phyloP scores from a whole-genome alignment of 2,888 invertebrate species.

The Hirtodrosophila trivittata region DNA sequence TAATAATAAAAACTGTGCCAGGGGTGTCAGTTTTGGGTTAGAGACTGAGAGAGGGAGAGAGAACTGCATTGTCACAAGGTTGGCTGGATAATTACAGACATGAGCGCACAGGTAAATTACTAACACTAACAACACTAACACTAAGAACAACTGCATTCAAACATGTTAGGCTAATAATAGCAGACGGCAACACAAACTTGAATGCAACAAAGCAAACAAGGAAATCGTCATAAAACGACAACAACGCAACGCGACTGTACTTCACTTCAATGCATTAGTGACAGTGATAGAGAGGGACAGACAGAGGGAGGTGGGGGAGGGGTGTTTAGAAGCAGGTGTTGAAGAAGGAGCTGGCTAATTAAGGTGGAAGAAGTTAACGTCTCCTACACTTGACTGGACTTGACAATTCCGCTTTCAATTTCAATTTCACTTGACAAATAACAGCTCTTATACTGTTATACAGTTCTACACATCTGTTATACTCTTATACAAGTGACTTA shows the following conservation, averaged over 20 bases:
- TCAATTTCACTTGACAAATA: constrained; percentile 28
- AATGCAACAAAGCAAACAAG: constrained; percentile 65
- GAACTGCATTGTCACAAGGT: constrained; percentile 63
- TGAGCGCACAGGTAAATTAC: constrained; percentile 67
- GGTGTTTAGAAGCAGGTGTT: not conserved
- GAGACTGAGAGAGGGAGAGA: constrained; percentile 21
- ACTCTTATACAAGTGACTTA: too few relatives aligned
- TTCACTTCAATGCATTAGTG: constrained; percentile 31
- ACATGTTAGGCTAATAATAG: constrained; percentile 59
- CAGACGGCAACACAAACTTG: constrained; percentile 36
- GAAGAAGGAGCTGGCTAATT: constrained; percentile 27
- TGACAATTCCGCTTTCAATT: constrained; percentile 64
- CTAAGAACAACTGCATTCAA: constrained; percentile 33
- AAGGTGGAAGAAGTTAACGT: constrained; percentile 31
- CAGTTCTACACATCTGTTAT: constrained; percentile 17
- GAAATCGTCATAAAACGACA: constrained; percentile 51
- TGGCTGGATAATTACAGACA: constrained; percentile 67
- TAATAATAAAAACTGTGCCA: constrained; percentile 34
- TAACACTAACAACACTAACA: constrained; percentile 32
- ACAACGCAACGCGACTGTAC: constrained; percentile 60
- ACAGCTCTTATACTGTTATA: constrained; percentile 51
- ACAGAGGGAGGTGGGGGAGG: not conserved
- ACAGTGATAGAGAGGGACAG: not conserved
- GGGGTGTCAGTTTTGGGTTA: constrained; percentile 34
- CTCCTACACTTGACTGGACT: constrained; percentile 37